phyloP scores from a whole-genome alignment of 1,140 invertebrate species.

The Drosophila rufa region DNA sequence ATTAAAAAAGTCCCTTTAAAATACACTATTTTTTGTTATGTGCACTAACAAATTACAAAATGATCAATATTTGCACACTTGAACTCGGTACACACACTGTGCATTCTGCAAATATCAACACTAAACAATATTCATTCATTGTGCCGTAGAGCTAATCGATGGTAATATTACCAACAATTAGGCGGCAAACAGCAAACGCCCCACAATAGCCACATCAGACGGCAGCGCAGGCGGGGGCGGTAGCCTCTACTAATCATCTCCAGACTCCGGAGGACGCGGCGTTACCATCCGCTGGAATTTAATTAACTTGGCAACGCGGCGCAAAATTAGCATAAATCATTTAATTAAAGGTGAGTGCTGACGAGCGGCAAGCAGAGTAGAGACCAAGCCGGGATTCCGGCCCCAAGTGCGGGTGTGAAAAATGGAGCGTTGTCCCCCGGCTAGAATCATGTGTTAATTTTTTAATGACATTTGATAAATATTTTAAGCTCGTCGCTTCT shows the following conservation, averaged over 20 bases:
- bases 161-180: conserved; percentile 60
- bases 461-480: conserved; percentile 77
- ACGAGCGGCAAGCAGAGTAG: conserved; percentile 14
- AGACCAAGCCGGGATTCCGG: conserved; percentile 24
- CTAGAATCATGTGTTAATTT: conserved; percentile 78
- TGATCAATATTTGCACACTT: conserved; percentile 34
- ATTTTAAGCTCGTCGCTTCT: conserved; percentile 36
- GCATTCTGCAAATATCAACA: conserved; percentile 46
- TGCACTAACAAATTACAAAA: conserved; percentile 8
- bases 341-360: conserved; percentile 79
- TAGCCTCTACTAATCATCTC: conserved; percentile 43
- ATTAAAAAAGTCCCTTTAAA: background rate
- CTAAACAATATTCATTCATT: conserved; percentile 39
- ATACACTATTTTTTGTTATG: background rate
- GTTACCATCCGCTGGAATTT: conserved; percentile 54
- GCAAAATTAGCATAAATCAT: conserved; percentile 81
- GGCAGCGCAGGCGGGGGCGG: background rate
- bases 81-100: conserved; percentile 1
- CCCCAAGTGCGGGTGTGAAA: conserved; percentile 24
- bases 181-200: conserved; percentile 25
- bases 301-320: conserved; percentile 70
- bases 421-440: background rate
- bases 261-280: conserved; percentile 9
- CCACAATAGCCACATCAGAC: conserved; percentile 35
- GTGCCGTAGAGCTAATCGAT: conserved; percentile 41